Percentiles rank a stretch among this genome's conserved stretches.
These are phyloP conservation scores for Megaceryle alcyon DNA, from an alignment of 2,797 vertebrate species.

Conservation along the genomic window DNA sequence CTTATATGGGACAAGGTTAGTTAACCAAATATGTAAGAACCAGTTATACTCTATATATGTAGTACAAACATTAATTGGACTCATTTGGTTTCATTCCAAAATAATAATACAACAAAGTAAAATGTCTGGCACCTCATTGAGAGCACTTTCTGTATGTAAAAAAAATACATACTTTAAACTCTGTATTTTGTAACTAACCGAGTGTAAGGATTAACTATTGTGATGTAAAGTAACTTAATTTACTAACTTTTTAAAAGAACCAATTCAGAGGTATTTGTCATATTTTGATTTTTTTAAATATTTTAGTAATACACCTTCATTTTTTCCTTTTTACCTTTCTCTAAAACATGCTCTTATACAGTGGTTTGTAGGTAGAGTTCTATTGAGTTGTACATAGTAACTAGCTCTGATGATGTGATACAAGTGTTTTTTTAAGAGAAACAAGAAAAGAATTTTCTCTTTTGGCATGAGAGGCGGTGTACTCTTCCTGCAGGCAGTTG, in stretches of 20 bases:
- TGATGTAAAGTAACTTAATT: not conserved
- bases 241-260: not conserved
- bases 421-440: not conserved
- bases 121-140: not conserved
- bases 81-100: not conserved
- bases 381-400: not conserved
- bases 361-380: not conserved
- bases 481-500: not conserved
- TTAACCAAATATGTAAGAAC: not conserved
- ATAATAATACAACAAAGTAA: not conserved
- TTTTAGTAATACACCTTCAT: not conserved
- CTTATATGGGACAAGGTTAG: conserved; percentile 98
- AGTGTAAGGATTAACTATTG: not conserved
- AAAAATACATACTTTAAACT: not conserved
- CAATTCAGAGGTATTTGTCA: not conserved
- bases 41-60: not conserved
- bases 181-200: not conserved
- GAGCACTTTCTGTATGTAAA: not conserved
- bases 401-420: not conserved
- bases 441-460: not conserved
- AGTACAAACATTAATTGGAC: not conserved
- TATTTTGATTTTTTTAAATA: not conserved
- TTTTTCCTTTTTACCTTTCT: not conserved
- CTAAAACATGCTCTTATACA: not conserved
- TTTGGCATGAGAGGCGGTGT: not conserved